A percentile compares a stretch with the other conserved stretches of the same genome.
Evolutionary conservation across 53 echinoderm and acorn worm genomes (phyloP).

Genomic region (Stichopus horrens): DNA sequence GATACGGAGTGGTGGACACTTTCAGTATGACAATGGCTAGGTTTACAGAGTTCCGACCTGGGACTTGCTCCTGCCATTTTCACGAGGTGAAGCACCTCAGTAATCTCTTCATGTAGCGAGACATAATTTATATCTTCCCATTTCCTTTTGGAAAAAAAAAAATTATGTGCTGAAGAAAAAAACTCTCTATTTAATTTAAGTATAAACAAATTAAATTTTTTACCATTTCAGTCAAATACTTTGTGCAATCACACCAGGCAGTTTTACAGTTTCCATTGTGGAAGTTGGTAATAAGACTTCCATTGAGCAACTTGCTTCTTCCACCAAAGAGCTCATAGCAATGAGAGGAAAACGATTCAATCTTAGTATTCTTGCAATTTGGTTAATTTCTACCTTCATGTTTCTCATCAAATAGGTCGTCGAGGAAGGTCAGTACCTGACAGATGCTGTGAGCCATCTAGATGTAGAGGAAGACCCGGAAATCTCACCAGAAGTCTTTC

Average conservation of each 20-base stretch:
- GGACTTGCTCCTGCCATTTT: constrained; percentile 97
- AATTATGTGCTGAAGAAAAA: background rate
- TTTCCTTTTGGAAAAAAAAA: too few relatives aligned
- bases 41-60: constrained; percentile 85
- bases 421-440: constrained; percentile 43
- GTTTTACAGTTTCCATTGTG: too few relatives aligned
- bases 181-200: too few relatives aligned
- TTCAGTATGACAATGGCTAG: constrained; percentile 99
- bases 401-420: constrained; percentile 28
- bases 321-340: background rate
- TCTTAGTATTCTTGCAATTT: background rate
- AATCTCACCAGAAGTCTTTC: constrained; percentile 30
- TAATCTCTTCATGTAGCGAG: background rate
- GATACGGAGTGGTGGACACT: constrained; percentile 79
- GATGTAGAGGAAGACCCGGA: background rate
- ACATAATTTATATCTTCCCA: too few relatives aligned
- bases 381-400: background rate
- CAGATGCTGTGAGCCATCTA: constrained; percentile 40
- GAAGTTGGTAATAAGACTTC: background rate
- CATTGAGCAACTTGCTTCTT: background rate
- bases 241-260: too few relatives aligned
- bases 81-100: constrained; percentile 74
- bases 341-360: background rate
- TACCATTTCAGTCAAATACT: too few relatives aligned
- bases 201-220: too few relatives aligned